A percentile compares a stretch with the other conserved stretches of the same genome.
These are phyloP conservation scores for Leptothorax acervorum DNA, from an alignment of 2,888 invertebrate genomes.

Conservation along the genomic window DNA sequence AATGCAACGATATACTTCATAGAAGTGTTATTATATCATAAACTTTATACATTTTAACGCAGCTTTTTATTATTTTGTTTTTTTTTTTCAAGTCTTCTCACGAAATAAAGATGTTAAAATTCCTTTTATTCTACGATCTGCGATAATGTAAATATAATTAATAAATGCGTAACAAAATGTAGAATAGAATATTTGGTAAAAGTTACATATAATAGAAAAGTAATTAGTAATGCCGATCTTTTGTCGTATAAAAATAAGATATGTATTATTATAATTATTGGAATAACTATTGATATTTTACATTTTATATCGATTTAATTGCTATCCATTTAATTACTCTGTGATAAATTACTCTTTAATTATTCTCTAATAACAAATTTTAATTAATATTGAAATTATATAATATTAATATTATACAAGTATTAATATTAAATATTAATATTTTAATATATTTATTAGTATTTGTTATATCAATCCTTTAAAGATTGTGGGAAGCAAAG, in stretches of 20 bases:
- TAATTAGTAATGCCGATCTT: neutral
- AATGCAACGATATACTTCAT: neutral
- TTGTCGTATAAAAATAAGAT: neutral
- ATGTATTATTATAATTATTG: neutral
- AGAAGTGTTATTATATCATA: conserved; percentile 14
- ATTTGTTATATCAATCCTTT: neutral
- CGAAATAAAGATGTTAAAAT: neutral
- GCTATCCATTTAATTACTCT: neutral
- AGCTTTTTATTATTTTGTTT: neutral
- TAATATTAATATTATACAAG: neutral
- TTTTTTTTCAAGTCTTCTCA: conserved; percentile 15
- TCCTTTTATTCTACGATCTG: neutral
- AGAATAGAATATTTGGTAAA: neutral
- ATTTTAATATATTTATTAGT: neutral
- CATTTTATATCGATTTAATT: neutral
- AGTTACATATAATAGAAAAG: neutral
- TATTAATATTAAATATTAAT: neutral
- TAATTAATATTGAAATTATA: neutral
- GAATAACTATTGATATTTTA: conserved; percentile 5
- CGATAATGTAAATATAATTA: neutral
- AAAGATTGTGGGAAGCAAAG: neutral
- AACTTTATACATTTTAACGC: neutral
- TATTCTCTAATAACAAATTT: neutral
- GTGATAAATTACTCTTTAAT: neutral
- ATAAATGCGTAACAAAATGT: neutral